Conservation (phyloP, 2,797 vertebrate species). For the Pelodytes ibericus region DNA sequence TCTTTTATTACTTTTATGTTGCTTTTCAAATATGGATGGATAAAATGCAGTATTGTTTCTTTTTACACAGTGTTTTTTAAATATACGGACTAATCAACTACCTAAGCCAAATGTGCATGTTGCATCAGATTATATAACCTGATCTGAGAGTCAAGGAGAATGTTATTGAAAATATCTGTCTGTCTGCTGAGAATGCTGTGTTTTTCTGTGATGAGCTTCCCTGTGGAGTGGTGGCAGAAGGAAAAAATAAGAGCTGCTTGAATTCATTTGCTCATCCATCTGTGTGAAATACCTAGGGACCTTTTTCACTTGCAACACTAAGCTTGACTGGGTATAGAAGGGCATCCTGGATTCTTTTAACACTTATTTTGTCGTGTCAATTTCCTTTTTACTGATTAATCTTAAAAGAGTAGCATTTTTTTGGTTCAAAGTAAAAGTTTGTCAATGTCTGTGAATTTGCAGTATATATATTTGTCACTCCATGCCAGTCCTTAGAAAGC, state of each 20-base stretch:
- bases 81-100: no score
- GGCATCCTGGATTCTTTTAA: background rate
- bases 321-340: background rate
- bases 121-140: background rate
- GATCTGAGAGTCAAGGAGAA: background rate
- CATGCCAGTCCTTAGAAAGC: no score
- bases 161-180: slow-evolving; percentile 1
- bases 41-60: no score
- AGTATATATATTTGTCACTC: no score
- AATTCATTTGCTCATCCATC: background rate
- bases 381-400: no score
- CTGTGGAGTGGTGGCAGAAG: background rate
- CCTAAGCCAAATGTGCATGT: background rate
- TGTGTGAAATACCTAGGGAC: background rate
- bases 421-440: no score
- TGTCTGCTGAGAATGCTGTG: background rate
- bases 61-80: no score
- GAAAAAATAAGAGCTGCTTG: background rate
- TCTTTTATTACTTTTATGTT: no score
- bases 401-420: no score
- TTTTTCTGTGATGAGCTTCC: background rate
- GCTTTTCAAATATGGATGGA: no score
- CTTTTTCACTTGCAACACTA: background rate
- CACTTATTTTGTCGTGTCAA: background rate
- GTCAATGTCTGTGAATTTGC: no score